Evolutionary conservation across 2,797 vertebrate genomes (phyloP).

Genomic region (Lithobates pipiens): DNA sequence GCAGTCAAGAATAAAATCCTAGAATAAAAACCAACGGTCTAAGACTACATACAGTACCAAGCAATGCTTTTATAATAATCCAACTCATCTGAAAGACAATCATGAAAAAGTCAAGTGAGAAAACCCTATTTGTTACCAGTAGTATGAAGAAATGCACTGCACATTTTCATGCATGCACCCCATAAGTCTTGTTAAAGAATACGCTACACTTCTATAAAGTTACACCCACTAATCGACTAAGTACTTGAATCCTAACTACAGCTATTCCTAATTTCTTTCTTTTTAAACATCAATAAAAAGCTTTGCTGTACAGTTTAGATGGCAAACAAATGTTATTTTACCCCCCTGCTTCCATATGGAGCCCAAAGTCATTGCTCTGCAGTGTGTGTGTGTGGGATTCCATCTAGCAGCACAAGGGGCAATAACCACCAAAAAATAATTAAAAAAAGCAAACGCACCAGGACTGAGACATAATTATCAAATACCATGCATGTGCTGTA

Average conservation of each 20-base stretch:
- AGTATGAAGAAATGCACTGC: slow-evolving; percentile 76
- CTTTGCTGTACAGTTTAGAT: slow-evolving; percentile 83
- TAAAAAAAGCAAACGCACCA: slow-evolving; percentile 68
- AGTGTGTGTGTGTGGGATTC: slow-evolving; percentile 3
- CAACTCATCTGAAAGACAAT: slow-evolving; percentile 75
- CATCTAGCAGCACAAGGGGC: slow-evolving; percentile 11
- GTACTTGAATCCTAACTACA: slow-evolving; percentile 79
- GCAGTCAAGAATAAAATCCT: background rate
- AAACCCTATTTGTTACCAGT: slow-evolving; percentile 72
- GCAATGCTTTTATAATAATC: slow-evolving; percentile 64
- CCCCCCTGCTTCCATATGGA: slow-evolving; percentile 8
- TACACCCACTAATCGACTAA: slow-evolving; percentile 81
- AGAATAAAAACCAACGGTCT: background rate
- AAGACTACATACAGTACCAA: background rate
- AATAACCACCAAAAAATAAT: slow-evolving; percentile 65
- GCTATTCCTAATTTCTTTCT: slow-evolving; percentile 70
- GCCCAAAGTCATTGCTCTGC: slow-evolving; percentile 45
- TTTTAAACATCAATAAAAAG: slow-evolving; percentile 77
- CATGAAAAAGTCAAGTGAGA: slow-evolving; percentile 63
- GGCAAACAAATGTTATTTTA: slow-evolving; percentile 74
- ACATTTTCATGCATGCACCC: slow-evolving; percentile 83
- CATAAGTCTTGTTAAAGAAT: slow-evolving; percentile 79
- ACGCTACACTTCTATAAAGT: slow-evolving; percentile 80
- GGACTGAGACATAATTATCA: slow-evolving; percentile 75
- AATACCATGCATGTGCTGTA: slow-evolving; percentile 77